Percentiles rank a stretch among this genome's conserved stretches.
These are phyloP conservation scores for Dichetophora obliterata DNA, from an alignment of 2,888 invertebrate genomes.

Conservation along the genomic window DNA sequence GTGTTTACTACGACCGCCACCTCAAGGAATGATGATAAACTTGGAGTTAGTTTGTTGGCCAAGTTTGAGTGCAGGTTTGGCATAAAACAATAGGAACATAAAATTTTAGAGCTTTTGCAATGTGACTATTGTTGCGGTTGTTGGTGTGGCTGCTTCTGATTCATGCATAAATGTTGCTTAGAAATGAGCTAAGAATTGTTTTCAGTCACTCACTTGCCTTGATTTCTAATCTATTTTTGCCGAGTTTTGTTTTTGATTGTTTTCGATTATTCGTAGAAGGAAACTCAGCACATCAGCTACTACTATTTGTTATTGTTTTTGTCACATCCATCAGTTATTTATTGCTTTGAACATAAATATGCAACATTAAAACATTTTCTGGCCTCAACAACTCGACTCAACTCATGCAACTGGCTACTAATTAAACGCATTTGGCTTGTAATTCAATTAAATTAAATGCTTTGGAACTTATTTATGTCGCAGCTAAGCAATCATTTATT, in stretches of 20 bases:
- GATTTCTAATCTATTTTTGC: background rate
- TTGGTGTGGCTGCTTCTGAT: background rate
- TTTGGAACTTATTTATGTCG: too few species aligned
- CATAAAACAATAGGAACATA: conserved; percentile 30
- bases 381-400: background rate
- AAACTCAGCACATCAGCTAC: background rate
- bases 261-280: too few species aligned
- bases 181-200: too few species aligned
- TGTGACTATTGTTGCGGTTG: background rate
- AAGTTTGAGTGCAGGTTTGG: background rate
- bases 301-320: background rate
- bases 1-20: background rate
- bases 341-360: background rate
- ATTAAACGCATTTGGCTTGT: conserved; percentile 2
- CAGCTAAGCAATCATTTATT: too few species aligned
- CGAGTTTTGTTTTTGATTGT: background rate
- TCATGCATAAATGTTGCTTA: background rate
- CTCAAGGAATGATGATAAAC: conserved; percentile 7
- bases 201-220: too few species aligned
- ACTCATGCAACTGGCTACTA: background rate
- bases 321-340: background rate
- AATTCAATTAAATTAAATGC: conserved; percentile 3
- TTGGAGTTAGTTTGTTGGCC: background rate
- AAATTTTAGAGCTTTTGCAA: conserved; percentile 16
- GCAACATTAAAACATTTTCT: background rate